Percentiles rank a stretch among this genome's conserved stretches.
Conservation (phyloP, 2,113 vertebrate species). For the Blennius ocellaris region DNA sequence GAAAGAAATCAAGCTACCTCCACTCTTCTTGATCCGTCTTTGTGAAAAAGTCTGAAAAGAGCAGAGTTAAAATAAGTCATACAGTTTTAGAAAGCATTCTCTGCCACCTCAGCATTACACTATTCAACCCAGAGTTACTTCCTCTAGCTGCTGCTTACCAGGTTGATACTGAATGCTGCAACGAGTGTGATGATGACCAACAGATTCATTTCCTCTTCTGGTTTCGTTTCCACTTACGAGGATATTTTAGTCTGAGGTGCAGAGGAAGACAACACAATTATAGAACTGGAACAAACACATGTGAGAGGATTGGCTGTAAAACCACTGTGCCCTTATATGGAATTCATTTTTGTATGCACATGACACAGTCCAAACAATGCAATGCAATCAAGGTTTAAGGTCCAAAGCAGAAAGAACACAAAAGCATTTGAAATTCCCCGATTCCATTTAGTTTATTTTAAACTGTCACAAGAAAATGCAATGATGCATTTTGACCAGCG, state of each 20-base stretch:
- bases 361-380: neutral
- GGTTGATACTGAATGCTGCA: slow-evolving; percentile 20
- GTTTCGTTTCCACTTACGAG: slow-evolving; percentile 63
- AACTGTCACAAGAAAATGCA: neutral
- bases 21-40: neutral
- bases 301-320: neutral
- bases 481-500: neutral
- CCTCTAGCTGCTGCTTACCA: slow-evolving; percentile 63
- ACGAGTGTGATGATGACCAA: slow-evolving; percentile 53
- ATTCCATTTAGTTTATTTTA: too few species aligned
- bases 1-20: slow-evolving; percentile 26
- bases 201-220: slow-evolving; percentile 64
- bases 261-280: slow-evolving; percentile 18
- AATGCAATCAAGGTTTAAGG: too few species aligned
- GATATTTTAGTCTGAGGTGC: slow-evolving; percentile 47
- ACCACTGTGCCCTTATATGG: slow-evolving; percentile 47
- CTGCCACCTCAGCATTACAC: neutral
- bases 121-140: neutral
- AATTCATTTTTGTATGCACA: slow-evolving; percentile 6
- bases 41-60: slow-evolving; percentile 53
- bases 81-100: neutral
- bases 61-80: slow-evolving; percentile 30
- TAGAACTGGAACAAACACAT: slow-evolving; percentile 30
- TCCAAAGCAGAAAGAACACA: too few species aligned
- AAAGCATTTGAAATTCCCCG: too few species aligned